Percentiles rank a stretch among this genome's conserved stretches.
These are phyloP conservation scores for Galago senegalensis DNA, from an alignment of 2,797 vertebrate genomes.

Conservation along the genomic window DNA sequence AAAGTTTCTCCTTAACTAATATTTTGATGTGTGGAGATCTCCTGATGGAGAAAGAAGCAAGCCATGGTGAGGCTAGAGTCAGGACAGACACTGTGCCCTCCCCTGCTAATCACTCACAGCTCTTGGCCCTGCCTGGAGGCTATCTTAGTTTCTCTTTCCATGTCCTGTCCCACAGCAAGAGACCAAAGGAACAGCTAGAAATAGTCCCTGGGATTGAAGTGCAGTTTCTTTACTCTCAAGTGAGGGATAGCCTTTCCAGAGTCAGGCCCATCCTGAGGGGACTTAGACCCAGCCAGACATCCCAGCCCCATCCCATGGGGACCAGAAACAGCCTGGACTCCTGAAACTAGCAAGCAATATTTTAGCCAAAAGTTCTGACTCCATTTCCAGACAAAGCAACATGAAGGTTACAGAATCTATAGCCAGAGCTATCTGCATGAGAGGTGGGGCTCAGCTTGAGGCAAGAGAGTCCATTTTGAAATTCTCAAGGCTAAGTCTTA, in stretches of 20 bases:
- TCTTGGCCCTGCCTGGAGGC: background rate
- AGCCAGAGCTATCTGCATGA: background rate
- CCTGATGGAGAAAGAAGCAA: constrained; percentile 27
- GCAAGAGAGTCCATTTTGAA: background rate
- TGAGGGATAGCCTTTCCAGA: background rate
- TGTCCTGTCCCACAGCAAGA: background rate
- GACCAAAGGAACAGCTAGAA: background rate
- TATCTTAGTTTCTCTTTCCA: background rate
- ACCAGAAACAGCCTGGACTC: background rate
- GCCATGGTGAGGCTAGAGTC: background rate
- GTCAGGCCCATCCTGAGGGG: background rate
- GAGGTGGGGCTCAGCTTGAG: background rate
- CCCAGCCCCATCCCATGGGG: background rate
- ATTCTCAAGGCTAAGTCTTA: background rate
- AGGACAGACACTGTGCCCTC: background rate
- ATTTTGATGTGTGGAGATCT: constrained; percentile 50
- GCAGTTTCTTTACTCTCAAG: background rate
- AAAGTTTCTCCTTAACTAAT: constrained; percentile 15
- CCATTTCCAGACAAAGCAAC: background rate
- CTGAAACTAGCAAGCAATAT: background rate
- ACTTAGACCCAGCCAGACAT: background rate
- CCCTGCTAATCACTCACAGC: background rate
- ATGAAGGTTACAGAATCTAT: background rate
- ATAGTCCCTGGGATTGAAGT: fast-evolving
- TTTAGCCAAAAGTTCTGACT: constrained; percentile 40